Evolutionary conservation across 1,140 invertebrate genomes (phyloP).

Genomic region (Mycetomoellerius zeteki): DNA sequence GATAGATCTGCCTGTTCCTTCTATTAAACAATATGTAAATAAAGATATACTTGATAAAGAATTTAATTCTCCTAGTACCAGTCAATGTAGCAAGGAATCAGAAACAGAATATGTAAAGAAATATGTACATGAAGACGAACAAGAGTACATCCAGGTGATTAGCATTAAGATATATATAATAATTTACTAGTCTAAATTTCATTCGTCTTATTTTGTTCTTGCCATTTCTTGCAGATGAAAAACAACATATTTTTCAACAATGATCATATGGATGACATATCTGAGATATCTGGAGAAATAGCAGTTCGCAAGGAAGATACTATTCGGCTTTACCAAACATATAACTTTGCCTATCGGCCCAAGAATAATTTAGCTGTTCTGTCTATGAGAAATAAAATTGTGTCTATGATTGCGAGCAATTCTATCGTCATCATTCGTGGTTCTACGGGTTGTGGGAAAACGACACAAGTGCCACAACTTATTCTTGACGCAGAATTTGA

Average conservation of each 20-base stretch:
- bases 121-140: constrained; percentile 79
- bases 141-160: constrained; percentile 76
- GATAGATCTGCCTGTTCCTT: constrained; percentile 26
- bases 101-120: constrained; percentile 78
- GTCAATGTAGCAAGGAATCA: not conserved
- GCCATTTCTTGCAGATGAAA: constrained; percentile 52
- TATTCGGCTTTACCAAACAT: constrained; percentile 79
- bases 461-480: constrained; percentile 96
- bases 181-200: not conserved
- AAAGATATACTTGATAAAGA: not conserved
- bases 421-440: constrained; percentile 95
- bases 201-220: constrained; percentile 35
- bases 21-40: constrained; percentile 16
- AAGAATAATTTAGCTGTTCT: constrained; percentile 75
- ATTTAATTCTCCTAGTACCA: not conserved
- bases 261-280: constrained; percentile 76
- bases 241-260: not conserved
- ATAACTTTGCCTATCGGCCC: constrained; percentile 78
- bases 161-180: constrained; percentile 24
- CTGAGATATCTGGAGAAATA: constrained; percentile 67
- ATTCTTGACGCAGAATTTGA: constrained; percentile 92
- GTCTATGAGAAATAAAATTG: constrained; percentile 85
- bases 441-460: constrained; percentile 93
- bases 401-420: constrained; percentile 90
- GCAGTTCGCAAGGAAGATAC: constrained; percentile 70